phyloP scores from a whole-genome alignment of 2,888 invertebrate species.

The Hoplodrina ambigua region DNA sequence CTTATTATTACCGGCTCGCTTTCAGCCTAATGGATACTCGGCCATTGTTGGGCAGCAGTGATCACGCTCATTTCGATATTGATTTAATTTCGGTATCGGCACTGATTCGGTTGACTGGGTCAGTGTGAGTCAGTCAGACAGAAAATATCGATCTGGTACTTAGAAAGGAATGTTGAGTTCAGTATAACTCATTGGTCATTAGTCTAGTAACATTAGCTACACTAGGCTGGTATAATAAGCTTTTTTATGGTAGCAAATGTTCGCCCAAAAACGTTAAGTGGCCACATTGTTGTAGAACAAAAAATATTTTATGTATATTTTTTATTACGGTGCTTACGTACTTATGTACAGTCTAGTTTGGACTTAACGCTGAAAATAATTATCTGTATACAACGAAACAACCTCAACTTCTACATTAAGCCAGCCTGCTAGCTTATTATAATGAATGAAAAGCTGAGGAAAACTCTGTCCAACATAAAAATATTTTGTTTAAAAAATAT shows the following conservation, averaged over 20 bases:
- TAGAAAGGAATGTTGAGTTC: constrained; percentile 28
- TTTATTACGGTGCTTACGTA: constrained; percentile 32
- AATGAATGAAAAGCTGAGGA: background rate
- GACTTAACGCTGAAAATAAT: constrained; percentile 21
- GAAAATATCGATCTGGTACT: constrained; percentile 38
- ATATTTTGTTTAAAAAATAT: constrained; percentile 12
- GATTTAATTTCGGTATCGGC: constrained; percentile 64
- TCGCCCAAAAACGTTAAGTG: constrained; percentile 34
- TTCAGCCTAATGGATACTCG: constrained; percentile 65
- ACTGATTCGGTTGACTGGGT: constrained; percentile 54
- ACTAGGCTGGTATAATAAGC: constrained; percentile 31
- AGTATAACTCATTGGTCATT: constrained; percentile 36
- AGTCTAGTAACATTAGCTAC: constrained; percentile 21
- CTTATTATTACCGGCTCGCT: constrained; percentile 78
- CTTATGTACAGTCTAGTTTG: constrained; percentile 12
- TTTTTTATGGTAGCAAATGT: constrained; percentile 38
- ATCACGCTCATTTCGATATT: constrained; percentile 66
- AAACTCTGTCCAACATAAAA: constrained; percentile 2
- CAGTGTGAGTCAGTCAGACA: constrained; percentile 41
- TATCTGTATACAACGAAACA: constrained; percentile 13
- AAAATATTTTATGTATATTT: constrained; percentile 32
- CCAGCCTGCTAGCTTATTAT: background rate
- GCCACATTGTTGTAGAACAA: constrained; percentile 36
- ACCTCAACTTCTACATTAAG: background rate
- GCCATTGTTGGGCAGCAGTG: constrained; percentile 63